These are phyloP conservation scores for Nesidiocoris tenuis DNA, from an alignment of 2,888 invertebrate genomes.

Conservation along the genomic window DNA sequence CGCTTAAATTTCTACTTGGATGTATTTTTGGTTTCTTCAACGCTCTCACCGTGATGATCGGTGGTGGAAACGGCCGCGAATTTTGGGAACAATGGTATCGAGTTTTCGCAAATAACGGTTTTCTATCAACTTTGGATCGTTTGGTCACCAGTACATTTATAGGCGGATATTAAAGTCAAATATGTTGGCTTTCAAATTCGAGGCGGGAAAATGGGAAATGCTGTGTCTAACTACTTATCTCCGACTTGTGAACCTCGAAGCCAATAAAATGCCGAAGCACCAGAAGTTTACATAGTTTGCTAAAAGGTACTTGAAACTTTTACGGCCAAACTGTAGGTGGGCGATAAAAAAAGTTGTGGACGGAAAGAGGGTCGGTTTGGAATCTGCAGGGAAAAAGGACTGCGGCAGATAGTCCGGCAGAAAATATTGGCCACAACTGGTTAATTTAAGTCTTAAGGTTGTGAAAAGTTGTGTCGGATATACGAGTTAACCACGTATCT, in stretches of 20 bases:
- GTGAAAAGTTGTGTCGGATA: conserved; percentile 20
- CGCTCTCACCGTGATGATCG: too few species aligned
- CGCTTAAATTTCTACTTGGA: too few species aligned
- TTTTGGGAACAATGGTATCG: not conserved
- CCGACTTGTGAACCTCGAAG: conserved; percentile 19
- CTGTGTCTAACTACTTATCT: conserved; percentile 13
- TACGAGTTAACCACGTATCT: not conserved
- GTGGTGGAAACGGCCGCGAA: too few species aligned
- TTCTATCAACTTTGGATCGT: too few species aligned
- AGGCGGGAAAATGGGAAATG: not conserved
- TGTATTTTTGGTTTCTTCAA: conserved; percentile 15
- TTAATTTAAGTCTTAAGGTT: conserved; percentile 15
- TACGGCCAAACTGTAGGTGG: conserved; percentile 13
- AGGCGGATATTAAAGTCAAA: too few species aligned
- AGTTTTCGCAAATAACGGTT: conserved; percentile 11
- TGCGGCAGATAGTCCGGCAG: conserved; percentile 10
- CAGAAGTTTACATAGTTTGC: conserved; percentile 39
- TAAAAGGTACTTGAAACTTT: conserved; percentile 42
- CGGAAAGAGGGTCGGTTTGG: conserved; percentile 13
- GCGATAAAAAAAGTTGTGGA: conserved; percentile 36
- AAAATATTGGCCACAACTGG: conserved; percentile 35
- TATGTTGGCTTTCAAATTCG: too few species aligned
- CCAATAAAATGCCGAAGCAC: conserved; percentile 28
- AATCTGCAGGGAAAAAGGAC: not conserved
- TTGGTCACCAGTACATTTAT: too few species aligned